Evolutionary conservation across 2,888 invertebrate species (phyloP), one percentile per base, ranked within the genome.

Genomic region (Chirona hameri): DNA sequence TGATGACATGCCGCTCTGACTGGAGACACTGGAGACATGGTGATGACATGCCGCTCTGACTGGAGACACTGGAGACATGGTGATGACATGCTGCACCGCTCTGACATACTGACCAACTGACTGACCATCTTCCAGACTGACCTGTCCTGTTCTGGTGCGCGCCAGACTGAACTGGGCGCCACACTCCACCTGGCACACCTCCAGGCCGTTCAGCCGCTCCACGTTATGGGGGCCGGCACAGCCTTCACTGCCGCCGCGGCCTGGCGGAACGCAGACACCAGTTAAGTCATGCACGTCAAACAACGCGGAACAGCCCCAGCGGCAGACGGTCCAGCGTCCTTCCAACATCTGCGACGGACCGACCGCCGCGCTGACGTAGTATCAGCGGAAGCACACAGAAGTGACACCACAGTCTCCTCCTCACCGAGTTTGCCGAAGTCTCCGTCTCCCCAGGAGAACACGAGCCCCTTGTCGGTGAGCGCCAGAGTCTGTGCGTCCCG

Each of bases 401-500:
- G n/a, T n/a, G n/a, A n/a, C 39, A 39, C 39, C 7, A 39, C 39
- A 39, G 39, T 39, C 39, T 39, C 7, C 39, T 39, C 39, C 69
- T 10, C 27, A 76, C 76, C 96, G n/a, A 96, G 89, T 90, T 98
- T 97, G 0, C 98, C 97, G 87, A 97, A 97, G 88, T 98, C 97
- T 0, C 97, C 98, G 87, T 97, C 97, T 7, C 98, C 98, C 98
- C 98, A 98, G 0, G 96, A 96, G 88, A 94, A 98, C 0, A 96
- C 96, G 85, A 94, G 91, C 0, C 97, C 97, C 86, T 96, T 95
- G 84, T 95, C 95, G 0, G 96, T 95, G 15, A 98, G 89, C 0
- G 97, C 97, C 85, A 98, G 89, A 0, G 98, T 98, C 89, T 98
- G 98, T 0, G 98, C 97, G 87, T 98, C 98, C 82, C 93, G 89